Conservation (phyloP, 2,113 vertebrate species). For the Solea solea region DNA sequence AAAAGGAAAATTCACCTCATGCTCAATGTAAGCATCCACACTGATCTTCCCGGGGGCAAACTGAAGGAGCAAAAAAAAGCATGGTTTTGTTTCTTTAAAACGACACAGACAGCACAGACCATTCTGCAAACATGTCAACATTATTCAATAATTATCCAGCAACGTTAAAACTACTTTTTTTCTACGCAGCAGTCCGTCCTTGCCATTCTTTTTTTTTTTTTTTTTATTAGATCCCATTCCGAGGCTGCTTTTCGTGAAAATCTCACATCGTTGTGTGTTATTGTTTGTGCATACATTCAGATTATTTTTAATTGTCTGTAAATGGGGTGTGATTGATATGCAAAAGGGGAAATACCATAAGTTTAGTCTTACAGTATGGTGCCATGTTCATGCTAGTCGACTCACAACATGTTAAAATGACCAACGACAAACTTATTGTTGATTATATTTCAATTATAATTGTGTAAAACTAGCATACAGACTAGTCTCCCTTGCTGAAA, state of each 20-base stretch:
- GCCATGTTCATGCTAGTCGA: conserved; percentile 2
- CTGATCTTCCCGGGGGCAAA: conserved; percentile 33
- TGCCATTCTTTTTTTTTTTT: conserved; percentile 45
- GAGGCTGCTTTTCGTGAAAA: conserved; percentile 26
- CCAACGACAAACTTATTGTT: background rate
- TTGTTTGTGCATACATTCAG: conserved; percentile 71
- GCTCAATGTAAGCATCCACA: conserved; percentile 40
- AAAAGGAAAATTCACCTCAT: conserved; percentile 42
- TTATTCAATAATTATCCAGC: conserved; percentile 53
- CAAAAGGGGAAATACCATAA: conserved; percentile 7
- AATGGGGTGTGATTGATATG: conserved; percentile 55
- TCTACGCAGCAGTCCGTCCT: conserved; percentile 9
- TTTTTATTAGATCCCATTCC: conserved; percentile 24
- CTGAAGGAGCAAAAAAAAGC: conserved; percentile 37
- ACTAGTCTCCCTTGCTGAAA: conserved; percentile 25
- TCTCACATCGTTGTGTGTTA: conserved; percentile 35
- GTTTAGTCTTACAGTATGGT: conserved; percentile 18
- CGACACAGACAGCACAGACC: conserved; percentile 42
- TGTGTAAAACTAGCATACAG: conserved; percentile 55
- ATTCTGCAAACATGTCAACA: conserved; percentile 30
- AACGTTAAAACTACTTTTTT: conserved; percentile 25
- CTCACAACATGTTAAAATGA: conserved; percentile 9
- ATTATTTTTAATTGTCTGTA: conserved; percentile 56
- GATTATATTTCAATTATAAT: background rate
- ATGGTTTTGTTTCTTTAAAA: conserved; percentile 22